Conservation (phyloP, 2,797 vertebrate species). For the Bovichtus variegatus region DNA sequence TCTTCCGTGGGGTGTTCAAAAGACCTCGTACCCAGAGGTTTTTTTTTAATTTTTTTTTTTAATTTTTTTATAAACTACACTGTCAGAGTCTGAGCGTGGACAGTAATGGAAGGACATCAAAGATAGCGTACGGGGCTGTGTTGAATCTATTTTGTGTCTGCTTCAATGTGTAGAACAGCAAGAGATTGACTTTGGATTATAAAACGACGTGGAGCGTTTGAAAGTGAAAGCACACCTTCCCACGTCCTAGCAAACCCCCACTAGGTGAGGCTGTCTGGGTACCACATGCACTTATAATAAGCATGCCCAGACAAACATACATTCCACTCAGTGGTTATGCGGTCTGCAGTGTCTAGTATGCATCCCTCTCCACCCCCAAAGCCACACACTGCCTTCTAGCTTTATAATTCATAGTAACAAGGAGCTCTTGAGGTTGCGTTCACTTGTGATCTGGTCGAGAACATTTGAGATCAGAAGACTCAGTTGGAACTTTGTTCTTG, state of each 20-base stretch:
- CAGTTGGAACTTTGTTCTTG: conserved; percentile 24
- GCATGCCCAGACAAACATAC: conserved; percentile 87
- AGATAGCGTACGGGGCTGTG: background rate
- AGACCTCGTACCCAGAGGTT: background rate
- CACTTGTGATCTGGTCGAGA: conserved; percentile 46
- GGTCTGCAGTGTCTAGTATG: conserved; percentile 68
- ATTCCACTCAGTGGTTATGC: conserved; percentile 87
- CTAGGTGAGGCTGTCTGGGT: conserved; percentile 76
- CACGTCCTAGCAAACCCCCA: conserved; percentile 27
- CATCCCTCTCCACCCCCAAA: conserved; percentile 53
- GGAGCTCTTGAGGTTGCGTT: conserved; percentile 51
- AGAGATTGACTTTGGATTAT: background rate
- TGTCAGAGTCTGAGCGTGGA: too few relatives aligned
- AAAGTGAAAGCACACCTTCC: conserved; percentile 51
- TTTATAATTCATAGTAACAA: conserved; percentile 56
- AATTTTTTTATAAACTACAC: too few relatives aligned
- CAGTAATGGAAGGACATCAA: too few relatives aligned
- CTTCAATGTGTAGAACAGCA: background rate
- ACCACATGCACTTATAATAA: conserved; percentile 79
- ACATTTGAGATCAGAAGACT: conserved; percentile 37
- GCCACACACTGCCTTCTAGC: conserved; percentile 36
- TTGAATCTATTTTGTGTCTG: background rate
- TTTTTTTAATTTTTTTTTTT: too few relatives aligned
- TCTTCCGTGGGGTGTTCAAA: background rate
- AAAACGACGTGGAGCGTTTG: background rate